Percentiles rank a stretch among this genome's conserved stretches.
These are phyloP conservation scores for Drosophila kokeensis DNA, from an alignment of 2,888 invertebrate species.

Conservation along the genomic window DNA sequence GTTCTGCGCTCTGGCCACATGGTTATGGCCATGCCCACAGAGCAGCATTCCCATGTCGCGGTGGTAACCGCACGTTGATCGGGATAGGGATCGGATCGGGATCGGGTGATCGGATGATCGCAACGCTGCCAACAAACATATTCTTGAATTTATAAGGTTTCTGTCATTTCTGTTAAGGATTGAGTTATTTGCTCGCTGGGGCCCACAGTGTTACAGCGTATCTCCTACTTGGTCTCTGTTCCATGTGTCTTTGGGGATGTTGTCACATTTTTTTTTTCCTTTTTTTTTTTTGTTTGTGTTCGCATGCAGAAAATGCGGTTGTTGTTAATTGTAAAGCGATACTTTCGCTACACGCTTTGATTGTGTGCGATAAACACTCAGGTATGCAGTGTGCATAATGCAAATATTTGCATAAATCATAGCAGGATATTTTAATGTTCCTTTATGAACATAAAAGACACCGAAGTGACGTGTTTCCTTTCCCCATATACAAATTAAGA, in stretches of 20 bases:
- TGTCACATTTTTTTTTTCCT: conserved; percentile 11
- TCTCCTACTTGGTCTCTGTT: background rate
- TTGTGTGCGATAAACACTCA: conserved; percentile 48
- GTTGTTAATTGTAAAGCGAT: conserved; percentile 67
- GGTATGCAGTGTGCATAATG: conserved; percentile 43
- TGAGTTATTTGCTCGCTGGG: conserved; percentile 72
- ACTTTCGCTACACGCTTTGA: conserved; percentile 51
- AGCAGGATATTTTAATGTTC: conserved; percentile 49
- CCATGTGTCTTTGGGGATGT: conserved; percentile 55
- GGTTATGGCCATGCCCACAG: conserved; percentile 57
- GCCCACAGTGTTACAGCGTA: conserved; percentile 9
- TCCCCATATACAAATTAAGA: background rate
- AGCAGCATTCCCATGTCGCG: conserved; percentile 75
- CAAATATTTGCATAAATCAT: conserved; percentile 65
- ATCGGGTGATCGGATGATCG: conserved; percentile 41
- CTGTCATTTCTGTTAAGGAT: conserved; percentile 78
- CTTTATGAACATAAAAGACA: conserved; percentile 24
- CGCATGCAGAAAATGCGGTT: conserved; percentile 72
- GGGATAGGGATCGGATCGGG: conserved; percentile 39
- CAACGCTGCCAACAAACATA: conserved; percentile 49
- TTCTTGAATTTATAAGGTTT: conserved; percentile 79
- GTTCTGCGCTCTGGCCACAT: conserved; percentile 47
- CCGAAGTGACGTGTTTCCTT: conserved; percentile 11
- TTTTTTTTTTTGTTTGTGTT: conserved; percentile 27
- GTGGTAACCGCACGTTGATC: conserved; percentile 69